Conservation (phyloP, 1,140 invertebrate species). For the Anagrus nilaparvatae region DNA sequence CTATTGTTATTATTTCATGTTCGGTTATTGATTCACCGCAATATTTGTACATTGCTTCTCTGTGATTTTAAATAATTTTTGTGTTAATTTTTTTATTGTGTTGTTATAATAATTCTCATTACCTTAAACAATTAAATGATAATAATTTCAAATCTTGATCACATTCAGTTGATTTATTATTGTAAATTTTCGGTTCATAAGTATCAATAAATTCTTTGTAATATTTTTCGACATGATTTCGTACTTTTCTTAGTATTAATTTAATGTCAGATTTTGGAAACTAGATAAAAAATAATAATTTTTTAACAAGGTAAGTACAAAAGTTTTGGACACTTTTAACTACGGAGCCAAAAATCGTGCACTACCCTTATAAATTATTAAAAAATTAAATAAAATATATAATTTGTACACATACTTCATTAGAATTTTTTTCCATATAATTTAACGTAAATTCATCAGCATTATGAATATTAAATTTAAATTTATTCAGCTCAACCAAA, state of each 20-base stretch:
- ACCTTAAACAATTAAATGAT: not conserved
- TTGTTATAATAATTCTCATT: not conserved
- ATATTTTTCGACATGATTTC: constrained; percentile 49
- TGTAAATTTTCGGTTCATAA: constrained; percentile 46
- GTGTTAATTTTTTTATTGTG: not conserved
- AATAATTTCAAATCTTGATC: constrained; percentile 38
- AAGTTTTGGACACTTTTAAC: no score
- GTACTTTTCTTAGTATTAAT: constrained; percentile 60
- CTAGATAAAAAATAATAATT: constrained; percentile 33
- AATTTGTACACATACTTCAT: constrained; percentile 47
- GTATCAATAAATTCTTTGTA: constrained; percentile 65
- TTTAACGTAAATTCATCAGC: constrained; percentile 78
- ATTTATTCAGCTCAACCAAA: constrained; percentile 60
- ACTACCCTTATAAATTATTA: no score
- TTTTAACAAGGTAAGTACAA: not conserved
- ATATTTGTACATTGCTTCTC: constrained; percentile 45
- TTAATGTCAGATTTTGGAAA: constrained; percentile 60
- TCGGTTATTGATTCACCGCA: constrained; percentile 58
- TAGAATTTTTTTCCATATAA: constrained; percentile 75
- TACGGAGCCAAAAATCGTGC: no score
- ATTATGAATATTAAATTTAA: constrained; percentile 63
- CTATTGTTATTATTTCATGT: constrained; percentile 67
- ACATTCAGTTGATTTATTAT: constrained; percentile 38
- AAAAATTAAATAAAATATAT: constrained; percentile 11
- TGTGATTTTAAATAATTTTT: constrained; percentile 22